A percentile compares a stretch with the other conserved stretches of the same genome.
These are phyloP conservation scores for Mormyrus proboscirostris DNA, from an alignment of 2,797 vertebrate genomes.

Conservation along the genomic window DNA sequence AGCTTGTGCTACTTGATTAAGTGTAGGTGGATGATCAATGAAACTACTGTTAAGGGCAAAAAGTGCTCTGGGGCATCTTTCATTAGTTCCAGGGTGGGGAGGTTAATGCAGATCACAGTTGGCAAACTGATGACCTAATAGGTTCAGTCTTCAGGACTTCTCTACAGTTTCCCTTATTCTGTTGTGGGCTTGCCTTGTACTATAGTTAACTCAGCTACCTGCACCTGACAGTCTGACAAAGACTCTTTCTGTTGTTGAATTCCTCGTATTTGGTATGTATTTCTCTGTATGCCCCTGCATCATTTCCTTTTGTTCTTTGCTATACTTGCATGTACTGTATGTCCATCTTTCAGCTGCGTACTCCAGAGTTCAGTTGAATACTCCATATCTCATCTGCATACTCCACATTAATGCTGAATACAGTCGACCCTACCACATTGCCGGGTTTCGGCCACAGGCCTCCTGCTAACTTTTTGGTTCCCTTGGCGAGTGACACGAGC, in stretches of 20 bases:
- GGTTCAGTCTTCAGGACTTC: not conserved
- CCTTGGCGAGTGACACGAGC: not conserved
- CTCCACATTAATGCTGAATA: not conserved
- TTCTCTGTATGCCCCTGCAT: not conserved
- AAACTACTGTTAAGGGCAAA: not conserved
- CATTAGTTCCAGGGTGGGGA: not conserved
- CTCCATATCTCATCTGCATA: not conserved
- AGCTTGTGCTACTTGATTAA: not conserved
- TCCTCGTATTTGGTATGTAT: not conserved
- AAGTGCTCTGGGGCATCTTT: not conserved
- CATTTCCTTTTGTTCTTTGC: not conserved
- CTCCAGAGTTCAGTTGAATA: not conserved
- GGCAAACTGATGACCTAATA: not conserved
- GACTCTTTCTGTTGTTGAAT: not conserved
- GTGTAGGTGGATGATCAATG: not conserved
- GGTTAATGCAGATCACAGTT: not conserved
- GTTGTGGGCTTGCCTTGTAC: not conserved
- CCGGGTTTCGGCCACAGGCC: not conserved
- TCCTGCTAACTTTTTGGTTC: not conserved
- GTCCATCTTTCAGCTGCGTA: not conserved
- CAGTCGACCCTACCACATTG: not conserved
- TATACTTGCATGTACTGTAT: not conserved
- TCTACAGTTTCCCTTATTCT: not conserved
- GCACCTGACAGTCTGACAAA: not conserved
- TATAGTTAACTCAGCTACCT: not conserved